Evolutionary conservation across 1,140 invertebrate species (phyloP), one percentile per base, ranked within the genome.

Genomic region (Diorhabda carinulata): DNA sequence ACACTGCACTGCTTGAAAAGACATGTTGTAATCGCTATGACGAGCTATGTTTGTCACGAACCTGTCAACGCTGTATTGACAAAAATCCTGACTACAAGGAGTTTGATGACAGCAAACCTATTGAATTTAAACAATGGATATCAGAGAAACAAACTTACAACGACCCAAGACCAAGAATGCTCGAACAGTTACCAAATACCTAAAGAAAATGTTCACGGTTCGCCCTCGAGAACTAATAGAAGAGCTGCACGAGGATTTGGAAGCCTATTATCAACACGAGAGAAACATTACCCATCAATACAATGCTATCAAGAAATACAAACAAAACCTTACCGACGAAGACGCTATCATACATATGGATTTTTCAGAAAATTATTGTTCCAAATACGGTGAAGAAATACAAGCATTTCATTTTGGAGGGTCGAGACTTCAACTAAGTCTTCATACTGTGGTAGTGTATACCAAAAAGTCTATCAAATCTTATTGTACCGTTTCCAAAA

Each of bases 241-340:
- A 66, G 4, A 43, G 57, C 57, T 66, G 64, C 64, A 66, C 44
- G 40, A 57, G 57, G 64, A 66, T 66, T 66, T 66, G 57, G 44
- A 66, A n/a, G 57, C 5, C 57, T 63, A 42, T 7, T 63, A 42
- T 8, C 10, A 67, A 61, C 25, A 67, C 66, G 7, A 68, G 66
- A 6, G 58, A 68, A 68, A 68, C 45, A 61, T 61, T 62, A 42
- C 45, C 45, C 66, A 68, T 57, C 66, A 61, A 67, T 67, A 67
- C 61, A 67, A 67, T 61, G 66, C 25, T 57, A 67, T 67, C 57
- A 67, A 61, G 8, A 57, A 67, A 61, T 67, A 61, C 25, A 67
- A 67, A 43, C 44, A 56, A 67, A 4, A 67, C 57, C 66, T 61
- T 61, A 56, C 61, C 10, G 66, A 40, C 61, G 66, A 60, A 10